A percentile compares a stretch with the other conserved stretches of the same genome.
Conservation (phyloP, 2,113 vertebrate species). For the Isichthys henryi region DNA sequence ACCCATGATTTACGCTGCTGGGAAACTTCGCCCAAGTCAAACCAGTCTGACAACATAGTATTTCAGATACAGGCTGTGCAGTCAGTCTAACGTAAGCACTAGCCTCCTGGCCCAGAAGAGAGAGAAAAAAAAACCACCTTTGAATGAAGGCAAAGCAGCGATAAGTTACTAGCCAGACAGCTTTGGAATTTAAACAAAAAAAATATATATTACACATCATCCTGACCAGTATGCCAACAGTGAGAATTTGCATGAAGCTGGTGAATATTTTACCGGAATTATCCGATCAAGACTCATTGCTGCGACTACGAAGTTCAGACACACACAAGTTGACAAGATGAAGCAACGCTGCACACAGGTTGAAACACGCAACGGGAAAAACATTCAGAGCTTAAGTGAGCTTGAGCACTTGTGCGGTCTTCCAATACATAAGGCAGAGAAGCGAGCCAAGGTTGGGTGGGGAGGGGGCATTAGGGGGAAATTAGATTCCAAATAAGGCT, state of each 20-base stretch:
- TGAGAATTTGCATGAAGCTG: background rate
- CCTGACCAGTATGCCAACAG: background rate
- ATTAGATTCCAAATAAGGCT: background rate
- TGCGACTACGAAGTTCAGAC: background rate
- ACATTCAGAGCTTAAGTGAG: background rate
- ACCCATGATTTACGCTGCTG: background rate
- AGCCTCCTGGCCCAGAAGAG: background rate
- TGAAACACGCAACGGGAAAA: background rate
- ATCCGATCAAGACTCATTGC: background rate
- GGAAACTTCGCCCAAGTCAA: background rate
- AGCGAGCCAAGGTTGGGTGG: background rate
- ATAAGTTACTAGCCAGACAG: background rate
- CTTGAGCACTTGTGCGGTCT: background rate
- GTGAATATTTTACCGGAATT: background rate
- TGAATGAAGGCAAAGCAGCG: background rate
- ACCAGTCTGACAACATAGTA: background rate
- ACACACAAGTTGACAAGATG: background rate
- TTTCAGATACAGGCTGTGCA: background rate
- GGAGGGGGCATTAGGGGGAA: background rate
- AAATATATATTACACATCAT: background rate
- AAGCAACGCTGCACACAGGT: background rate
- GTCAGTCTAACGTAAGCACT: background rate
- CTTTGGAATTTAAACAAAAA: background rate
- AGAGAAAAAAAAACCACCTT: background rate
- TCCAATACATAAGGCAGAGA: background rate